Evolutionary conservation across 2,888 invertebrate genomes (phyloP), one percentile per base, ranked within the genome.

Genomic region (Fragum sueziense): DNA sequence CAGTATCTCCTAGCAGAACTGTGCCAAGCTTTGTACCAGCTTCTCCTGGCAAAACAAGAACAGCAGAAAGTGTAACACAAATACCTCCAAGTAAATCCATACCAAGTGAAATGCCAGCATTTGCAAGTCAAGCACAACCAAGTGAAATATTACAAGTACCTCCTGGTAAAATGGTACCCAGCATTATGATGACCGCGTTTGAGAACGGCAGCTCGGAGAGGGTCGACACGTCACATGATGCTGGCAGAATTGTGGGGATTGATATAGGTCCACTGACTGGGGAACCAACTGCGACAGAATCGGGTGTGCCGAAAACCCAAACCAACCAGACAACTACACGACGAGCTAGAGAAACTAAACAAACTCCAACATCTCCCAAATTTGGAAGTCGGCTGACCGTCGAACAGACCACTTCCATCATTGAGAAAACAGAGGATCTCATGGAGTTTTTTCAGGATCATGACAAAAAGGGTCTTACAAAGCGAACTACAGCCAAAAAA

Each of bases 381-480:
- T 70, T 73, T 71, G 79, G 76, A 52, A 82, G 81, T 68, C 77
- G 86, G 31, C 74, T 71, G 14, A 85, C 73, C 27, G 85, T 82
- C n/a, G 76, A 80, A 70, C 67, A 81, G 41, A 71, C 79, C 17
- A 70, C 80, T 27, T 77, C 85, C 72, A 84, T 80, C 27, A 86
- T 82, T 65, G 80, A 86, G 68, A 86, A 87, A 70, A 88, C 87
- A 67, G 86, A 84, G 68, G 80, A 91, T 67, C 83, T 90, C 14
- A 86, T 90, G 87, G 88, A 90, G 79, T 89, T 88, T 77, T 90
- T 91, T 79, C 87, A 89, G 78, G 88, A 89, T 76, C 86, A 89
- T 74, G 88, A 86, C 73, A 88, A 87, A 82, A 84, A 84, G 57
- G 69, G 70, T 67, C 70, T 81, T 11, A 47, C 31, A 54, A 54